Conservation (phyloP, 2,113 vertebrate species). For the Stomatorhinus ivindoensis region DNA sequence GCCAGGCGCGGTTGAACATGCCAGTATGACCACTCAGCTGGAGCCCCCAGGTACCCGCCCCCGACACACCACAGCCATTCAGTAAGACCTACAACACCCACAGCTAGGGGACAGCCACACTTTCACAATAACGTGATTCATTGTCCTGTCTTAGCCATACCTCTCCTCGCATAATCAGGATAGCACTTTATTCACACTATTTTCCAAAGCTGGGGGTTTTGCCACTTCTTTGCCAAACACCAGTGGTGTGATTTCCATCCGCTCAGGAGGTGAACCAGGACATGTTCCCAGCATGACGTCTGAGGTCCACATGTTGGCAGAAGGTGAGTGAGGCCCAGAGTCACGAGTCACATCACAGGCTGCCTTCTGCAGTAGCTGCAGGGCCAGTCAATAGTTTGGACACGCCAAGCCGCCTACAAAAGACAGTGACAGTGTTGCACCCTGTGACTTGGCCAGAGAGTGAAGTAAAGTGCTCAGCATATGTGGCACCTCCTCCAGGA, state of each 20-base stretch:
- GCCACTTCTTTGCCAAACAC: neutral
- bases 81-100: neutral
- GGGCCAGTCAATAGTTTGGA: neutral
- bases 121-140: neutral
- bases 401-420: neutral
- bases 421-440: neutral
- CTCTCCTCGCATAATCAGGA: neutral
- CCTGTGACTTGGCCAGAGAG: neutral
- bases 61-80: neutral
- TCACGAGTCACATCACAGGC: neutral
- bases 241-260: neutral
- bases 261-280: constrained; percentile 9
- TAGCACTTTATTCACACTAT: neutral
- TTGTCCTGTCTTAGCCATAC: neutral
- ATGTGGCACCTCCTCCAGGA: neutral
- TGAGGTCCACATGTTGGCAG: constrained; percentile 24
- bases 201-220: neutral
- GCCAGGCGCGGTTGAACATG: neutral
- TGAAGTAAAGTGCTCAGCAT: neutral
- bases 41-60: neutral
- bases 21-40: neutral
- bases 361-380: neutral
- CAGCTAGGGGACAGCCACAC: no score
- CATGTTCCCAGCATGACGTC: constrained; percentile 4
- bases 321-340: constrained; percentile 21